Percentiles rank a stretch among this genome's conserved stretches.
Conservation (phyloP, 1,140 invertebrate species). For the Triops longicaudatus region DNA sequence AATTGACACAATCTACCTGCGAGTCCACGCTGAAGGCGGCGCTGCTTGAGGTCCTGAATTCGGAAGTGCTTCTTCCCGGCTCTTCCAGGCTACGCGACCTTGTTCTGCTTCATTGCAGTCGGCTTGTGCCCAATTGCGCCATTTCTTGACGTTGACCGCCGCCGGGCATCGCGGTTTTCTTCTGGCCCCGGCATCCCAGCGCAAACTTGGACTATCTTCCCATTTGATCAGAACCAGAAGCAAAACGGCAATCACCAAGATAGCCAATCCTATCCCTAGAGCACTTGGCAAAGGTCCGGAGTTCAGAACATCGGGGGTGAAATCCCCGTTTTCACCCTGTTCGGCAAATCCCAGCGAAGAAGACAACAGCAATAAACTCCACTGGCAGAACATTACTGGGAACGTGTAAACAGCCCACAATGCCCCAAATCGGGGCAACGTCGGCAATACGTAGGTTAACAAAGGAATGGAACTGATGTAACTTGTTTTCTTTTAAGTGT, state of each 20-base stretch:
- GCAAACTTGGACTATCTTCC: not conserved
- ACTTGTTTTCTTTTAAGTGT: too few species aligned
- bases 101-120: conserved; percentile 8
- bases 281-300: not conserved
- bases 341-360: not conserved
- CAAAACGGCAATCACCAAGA: not conserved
- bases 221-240: not conserved
- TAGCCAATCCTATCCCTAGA: not conserved
- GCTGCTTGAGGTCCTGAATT: not conserved
- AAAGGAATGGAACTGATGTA: too few species aligned
- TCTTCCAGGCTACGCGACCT: not conserved
- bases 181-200: not conserved
- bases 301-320: not conserved
- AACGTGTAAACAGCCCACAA: not conserved
- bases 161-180: not conserved
- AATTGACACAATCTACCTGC: conserved; percentile 10
- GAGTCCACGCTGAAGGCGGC: not conserved
- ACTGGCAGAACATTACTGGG: not conserved
- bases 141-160: not conserved
- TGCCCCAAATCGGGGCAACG: too few species aligned
- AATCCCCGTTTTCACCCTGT: not conserved
- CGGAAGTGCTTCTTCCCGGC: not conserved
- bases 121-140: not conserved
- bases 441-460: too few species aligned
- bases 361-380: not conserved